Base-by-base conservation (phyloP, 2,888 invertebrate species). In the Neoscelio sp. region DNA sequence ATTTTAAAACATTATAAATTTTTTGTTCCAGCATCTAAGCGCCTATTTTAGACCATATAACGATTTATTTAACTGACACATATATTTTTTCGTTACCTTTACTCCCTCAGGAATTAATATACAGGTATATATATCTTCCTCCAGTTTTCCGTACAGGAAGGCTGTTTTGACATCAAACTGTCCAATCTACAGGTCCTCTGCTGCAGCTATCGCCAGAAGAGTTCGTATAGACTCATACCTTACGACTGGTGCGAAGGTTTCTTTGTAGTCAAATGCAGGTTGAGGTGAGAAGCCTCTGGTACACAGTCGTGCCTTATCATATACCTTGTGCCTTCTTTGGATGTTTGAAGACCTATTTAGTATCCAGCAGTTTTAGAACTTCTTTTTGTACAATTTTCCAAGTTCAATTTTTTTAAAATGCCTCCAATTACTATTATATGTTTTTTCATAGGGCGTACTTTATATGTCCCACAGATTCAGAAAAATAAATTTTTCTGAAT, bases 21-120 rank as follows among this genome's bases (percentile, higher is more conserved):
- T 33, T 1, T 33, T 33, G 64, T 88, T 85, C 87, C 89, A 89
- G 26, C 84, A 84, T 50, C 88, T 60, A 3, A 87, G 83, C 10
- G 86, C 82, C 67, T 89, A 88, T 52, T 88, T 89, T 2, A 89
- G 78, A 3, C 89, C 88, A 80, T 90, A 89, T 10, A 90, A 0
- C 1, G 46, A 26, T 12, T 12, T 46, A 6, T 23, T 23, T 7
- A 90, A 71, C 28, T 83, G 78, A 62, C 88, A 87, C 7, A 15
- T 2, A 15, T 38, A 6, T 10, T 12, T 6, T n/a, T 18, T 10
- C n/a, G n/a, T 20, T 20, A 44, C 62, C 56, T 13, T 13, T 2
- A 80, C 87, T 2, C 88, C 87, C 46, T 85, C 79, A 48, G 88
- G 89, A 35, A 88, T 87, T 26, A 83, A 64, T 86, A 87, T 87